Base-by-base conservation (phyloP, 2,797 vertebrate genomes). In the Alauda arvensis region DNA sequence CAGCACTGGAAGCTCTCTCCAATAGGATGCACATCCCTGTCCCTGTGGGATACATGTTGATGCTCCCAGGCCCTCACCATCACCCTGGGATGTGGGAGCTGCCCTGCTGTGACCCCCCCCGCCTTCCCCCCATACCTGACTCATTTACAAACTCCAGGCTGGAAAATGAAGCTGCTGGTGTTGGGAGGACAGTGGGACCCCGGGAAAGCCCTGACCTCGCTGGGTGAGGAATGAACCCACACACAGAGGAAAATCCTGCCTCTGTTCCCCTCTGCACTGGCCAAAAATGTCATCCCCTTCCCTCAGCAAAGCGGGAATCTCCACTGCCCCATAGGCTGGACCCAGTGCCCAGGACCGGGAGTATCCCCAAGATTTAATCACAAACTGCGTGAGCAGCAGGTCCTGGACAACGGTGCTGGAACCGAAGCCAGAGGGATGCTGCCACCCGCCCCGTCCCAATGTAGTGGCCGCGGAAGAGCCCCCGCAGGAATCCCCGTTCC, bases 181-280 rank as follows among this genome's bases (percentile, higher is more conserved):
- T 23, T 59, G n/a, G 26, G 11, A 43, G 51, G 34, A 29, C 43
- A 72, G 37, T 3, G 2, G 7, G 28, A 51, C 23, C 28, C 28
- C 28, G 18, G 18, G n/a, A 19, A 51, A 43, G 12, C 18, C 23
- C 10, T 25, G 45, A 28, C 8, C 14, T 16, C 45, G 21, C 39
- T n/a, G 18, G 45, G 39, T 13, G 37, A 74, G 16, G 53, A 66
- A 49, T 16, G 45, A 23, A 45, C 23, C 18, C 45, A 74, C 12
- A 4, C 3, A 0, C 4, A 1, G 12, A 18, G n/a, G 24, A 25
- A 37, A 49, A 49, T 18, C 23, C 23, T 28, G 14, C 23, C 12
- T 37, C 28, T n/a, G 18, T 23, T 42, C 19, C 31, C n/a, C n/a
- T 39, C 39, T 37, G 39, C 39, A 66, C 9, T 8, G 19, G 61